Evolutionary conservation across 1,140 invertebrate genomes (phyloP), one percentile per base, ranked within the genome.

Genomic region (Leptinotarsa texana): DNA sequence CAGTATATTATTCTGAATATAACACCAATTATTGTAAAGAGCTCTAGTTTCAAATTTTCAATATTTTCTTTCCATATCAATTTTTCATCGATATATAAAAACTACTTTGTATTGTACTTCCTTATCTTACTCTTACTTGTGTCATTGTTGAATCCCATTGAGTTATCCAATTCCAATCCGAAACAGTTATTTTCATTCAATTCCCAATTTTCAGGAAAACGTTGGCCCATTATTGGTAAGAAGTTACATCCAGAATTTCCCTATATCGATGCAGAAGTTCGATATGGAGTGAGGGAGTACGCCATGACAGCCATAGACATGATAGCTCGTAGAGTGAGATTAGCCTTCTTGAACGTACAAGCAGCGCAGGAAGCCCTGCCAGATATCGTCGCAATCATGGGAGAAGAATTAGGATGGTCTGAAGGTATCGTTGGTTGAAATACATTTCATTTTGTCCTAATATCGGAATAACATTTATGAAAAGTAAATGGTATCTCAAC

Each of bases 191-290:
- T 11, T 42, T 42, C 33, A 42, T 11, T 42, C 33, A 42, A 42
- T 11, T 48, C 42, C 3, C 8, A 73, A 47, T 51, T 24, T 73
- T n/a, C 63, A 82, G 82, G 84, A 48, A 96, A 98, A 87, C 88
- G 96, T 69, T 99, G 97, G 97, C 94, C 94, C 6, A 95, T 99
- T 76, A 97, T 99, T 79, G 98, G 98, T 68, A 93, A 94, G 80
- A 94, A 97, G 83, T 88, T 99, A 49, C 98, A 99, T 87, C 95
- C 96, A 17, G 97, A 99, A 86, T 99, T 98, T 85, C 98, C 98
- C 0, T 99, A 99, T 84, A 96, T 99, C 81, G 98, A 99, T 85
- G 98, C 97, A 18, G 98, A 99, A 90, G 76, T 79, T 4, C 71
- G 90, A 72, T 99, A 99, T 85, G 98, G 98, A 24, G 91, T 96